Conservation (phyloP, 2,888 invertebrate genomes). For the Andrena marginata region DNA sequence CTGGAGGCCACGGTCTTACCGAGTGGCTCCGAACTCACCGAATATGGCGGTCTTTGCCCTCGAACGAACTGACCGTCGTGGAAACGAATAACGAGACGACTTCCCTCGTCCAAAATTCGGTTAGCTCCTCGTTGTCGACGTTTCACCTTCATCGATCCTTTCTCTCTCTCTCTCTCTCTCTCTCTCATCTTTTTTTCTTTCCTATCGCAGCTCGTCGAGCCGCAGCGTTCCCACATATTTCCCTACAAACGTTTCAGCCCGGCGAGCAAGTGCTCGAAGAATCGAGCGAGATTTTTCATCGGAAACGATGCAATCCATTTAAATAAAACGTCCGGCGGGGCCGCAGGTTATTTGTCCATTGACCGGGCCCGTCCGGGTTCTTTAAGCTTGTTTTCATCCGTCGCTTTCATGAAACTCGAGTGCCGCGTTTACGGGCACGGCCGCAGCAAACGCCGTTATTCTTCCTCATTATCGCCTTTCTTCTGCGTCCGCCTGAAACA, state of each 20-base stretch:
- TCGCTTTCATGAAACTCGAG: conserved; percentile 55
- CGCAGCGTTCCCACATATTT: not conserved
- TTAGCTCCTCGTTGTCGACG: not conserved
- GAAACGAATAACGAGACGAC: conserved; percentile 43
- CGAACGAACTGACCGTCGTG: conserved; percentile 35
- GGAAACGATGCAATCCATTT: conserved; percentile 40
- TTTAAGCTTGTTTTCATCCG: conserved; percentile 64
- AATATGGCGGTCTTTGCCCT: conserved; percentile 46
- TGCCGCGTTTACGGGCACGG: conserved; percentile 55
- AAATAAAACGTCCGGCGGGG: conserved; percentile 29
- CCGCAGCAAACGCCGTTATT: conserved; percentile 47
- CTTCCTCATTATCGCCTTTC: conserved; percentile 59
- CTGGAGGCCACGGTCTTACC: conserved; percentile 65
- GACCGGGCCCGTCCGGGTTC: conserved; percentile 41
- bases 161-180: conserved; percentile 6
- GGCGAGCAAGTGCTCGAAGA: not conserved
- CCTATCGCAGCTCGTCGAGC: not conserved
- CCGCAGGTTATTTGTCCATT: conserved; percentile 47
- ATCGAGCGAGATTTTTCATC: conserved; percentile 38
- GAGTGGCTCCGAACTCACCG: conserved; percentile 63
- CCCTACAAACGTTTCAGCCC: not conserved
- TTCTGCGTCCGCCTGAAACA: conserved; percentile 39
- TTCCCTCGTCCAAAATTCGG: conserved; percentile 21
- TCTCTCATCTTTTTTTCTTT: conserved; percentile 1
- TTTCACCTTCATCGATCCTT: not conserved